Evolutionary conservation across 2,888 invertebrate genomes (phyloP).

Genomic region (Meiosimyza platycephala): DNA sequence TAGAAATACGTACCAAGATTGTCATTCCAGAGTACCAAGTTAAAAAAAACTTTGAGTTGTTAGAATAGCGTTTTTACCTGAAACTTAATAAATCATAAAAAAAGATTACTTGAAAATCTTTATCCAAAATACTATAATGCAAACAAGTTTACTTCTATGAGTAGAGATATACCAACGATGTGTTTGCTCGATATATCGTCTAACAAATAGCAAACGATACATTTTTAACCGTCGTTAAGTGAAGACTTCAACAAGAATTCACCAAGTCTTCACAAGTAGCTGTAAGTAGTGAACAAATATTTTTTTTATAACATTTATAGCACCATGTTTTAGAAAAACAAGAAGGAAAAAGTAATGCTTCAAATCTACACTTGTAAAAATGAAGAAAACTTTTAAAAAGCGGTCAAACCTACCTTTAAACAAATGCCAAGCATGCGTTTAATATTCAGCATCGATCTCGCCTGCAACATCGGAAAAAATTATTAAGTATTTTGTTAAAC

Average conservation of each 20-base stretch:
- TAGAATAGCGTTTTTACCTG: no score
- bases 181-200: no score
- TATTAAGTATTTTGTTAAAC: slow-evolving; percentile 6
- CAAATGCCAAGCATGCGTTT: not conserved
- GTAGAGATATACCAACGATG: no score
- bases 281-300: slow-evolving; percentile 18
- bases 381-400: not conserved
- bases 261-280: not conserved
- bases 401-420: slow-evolving; percentile 16
- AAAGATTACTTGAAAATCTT: no score
- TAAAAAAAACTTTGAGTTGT: no score
- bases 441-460: not conserved
- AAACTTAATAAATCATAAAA: no score
- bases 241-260: not conserved
- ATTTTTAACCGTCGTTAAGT: no score
- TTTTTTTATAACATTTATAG: not conserved
- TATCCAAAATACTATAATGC: no score
- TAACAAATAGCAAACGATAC: no score
- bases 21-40: not conserved
- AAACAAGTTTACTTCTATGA: no score
- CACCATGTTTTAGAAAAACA: not conserved
- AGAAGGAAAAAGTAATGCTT: not conserved
- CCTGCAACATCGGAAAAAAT: slow-evolving; percentile 15
- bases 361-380: not conserved
- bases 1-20: slow-evolving; percentile 12